phyloP scores from a whole-genome alignment of 2,888 invertebrate species.

The Lydus trimaculatus region DNA sequence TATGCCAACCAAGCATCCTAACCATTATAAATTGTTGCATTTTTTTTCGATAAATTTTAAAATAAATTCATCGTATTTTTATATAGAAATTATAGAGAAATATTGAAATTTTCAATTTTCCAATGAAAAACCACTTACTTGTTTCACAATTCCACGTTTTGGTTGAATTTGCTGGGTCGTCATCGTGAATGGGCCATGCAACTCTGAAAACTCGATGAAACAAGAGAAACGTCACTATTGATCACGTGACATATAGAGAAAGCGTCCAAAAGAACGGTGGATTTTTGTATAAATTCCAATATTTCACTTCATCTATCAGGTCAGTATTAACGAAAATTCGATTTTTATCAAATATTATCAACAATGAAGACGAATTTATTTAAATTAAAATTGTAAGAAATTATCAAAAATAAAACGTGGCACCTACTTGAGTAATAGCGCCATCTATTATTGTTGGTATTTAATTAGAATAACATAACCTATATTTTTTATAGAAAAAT shows the following conservation, averaged over 20 bases:
- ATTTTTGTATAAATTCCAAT: background rate
- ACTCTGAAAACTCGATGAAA: conserved; percentile 33
- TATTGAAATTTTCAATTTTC: conserved; percentile 1
- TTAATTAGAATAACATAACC: conserved; percentile 9
- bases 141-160: conserved; percentile 68
- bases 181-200: conserved; percentile 63
- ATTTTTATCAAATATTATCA: background rate
- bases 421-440: conserved; percentile 15
- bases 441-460: conserved; percentile 11
- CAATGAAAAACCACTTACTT: conserved; percentile 60
- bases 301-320: background rate
- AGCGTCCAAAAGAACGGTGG: conserved; percentile 35
- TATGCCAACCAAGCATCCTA: conserved; percentile 54
- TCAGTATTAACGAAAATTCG: background rate
- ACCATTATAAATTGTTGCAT: background rate
- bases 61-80: background rate
- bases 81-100: background rate
- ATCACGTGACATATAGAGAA: conserved; percentile 50
- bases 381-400: background rate
- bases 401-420: conserved; percentile 23
- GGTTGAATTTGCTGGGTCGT: conserved; percentile 61
- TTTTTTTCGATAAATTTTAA: background rate
- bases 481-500: background rate
- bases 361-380: background rate
- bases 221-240: conserved; percentile 31